phyloP scores from a whole-genome alignment of 2,797 vertebrate species.

The Pachyuromys duprasi region DNA sequence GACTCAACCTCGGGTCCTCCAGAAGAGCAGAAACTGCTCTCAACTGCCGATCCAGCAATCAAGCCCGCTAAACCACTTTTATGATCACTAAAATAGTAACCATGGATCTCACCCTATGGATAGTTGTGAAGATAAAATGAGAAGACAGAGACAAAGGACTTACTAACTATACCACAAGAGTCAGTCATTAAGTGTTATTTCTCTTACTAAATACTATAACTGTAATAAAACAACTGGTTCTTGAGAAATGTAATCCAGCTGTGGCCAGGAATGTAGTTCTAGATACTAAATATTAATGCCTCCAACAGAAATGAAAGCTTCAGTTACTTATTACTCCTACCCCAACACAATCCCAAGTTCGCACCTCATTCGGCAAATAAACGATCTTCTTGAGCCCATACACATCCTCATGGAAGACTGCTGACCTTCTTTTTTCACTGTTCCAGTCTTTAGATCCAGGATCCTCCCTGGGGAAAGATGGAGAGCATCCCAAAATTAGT shows the following conservation, averaged over 20 bases:
- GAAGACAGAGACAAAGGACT: background rate
- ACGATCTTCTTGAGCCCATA: slow-evolving; percentile 96
- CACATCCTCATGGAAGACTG: slow-evolving; percentile 97
- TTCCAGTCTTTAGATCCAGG: slow-evolving; percentile 97
- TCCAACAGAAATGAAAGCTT: background rate
- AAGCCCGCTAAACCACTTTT: background rate
- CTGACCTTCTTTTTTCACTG: slow-evolving; percentile 98
- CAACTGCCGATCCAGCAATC: background rate
- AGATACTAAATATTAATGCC: slow-evolving; percentile 47
- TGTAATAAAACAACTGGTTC: background rate
- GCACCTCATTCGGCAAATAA: slow-evolving; percentile 98
- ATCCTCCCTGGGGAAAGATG: slow-evolving; percentile 91
- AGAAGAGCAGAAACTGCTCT: background rate
- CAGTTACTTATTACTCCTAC: background rate
- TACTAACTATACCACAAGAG: background rate
- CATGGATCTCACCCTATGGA: background rate
- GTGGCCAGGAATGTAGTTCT: background rate
- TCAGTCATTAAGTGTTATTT: background rate
- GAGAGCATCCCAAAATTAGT: slow-evolving; percentile 14
- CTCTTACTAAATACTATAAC: slow-evolving; percentile 15
- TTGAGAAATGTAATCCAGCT: slow-evolving; percentile 49
- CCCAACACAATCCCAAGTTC: slow-evolving; percentile 14
- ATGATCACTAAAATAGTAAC: slow-evolving; percentile 20
- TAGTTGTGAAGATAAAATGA: background rate
- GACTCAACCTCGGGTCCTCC: too few species aligned